Evolutionary conservation across 2,113 vertebrate genomes (phyloP).

Genomic region (Channa argus): DNA sequence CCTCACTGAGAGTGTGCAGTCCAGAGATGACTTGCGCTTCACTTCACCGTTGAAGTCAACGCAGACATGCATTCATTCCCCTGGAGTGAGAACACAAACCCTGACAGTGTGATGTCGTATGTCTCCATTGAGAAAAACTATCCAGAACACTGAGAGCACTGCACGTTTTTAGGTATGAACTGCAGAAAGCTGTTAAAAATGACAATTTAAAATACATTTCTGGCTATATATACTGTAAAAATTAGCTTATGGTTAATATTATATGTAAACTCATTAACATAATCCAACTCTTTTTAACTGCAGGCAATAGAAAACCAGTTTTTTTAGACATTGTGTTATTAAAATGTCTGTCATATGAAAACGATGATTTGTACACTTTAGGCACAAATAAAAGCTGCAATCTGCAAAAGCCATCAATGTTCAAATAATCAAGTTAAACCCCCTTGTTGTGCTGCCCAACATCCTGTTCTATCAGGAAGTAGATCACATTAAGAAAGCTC

Average conservation of each 20-base stretch:
- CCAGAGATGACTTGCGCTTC: slow-evolving; percentile 23
- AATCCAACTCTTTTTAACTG: too few species aligned
- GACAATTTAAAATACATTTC: too few species aligned
- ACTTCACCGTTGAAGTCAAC: slow-evolving; percentile 7
- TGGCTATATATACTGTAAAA: too few species aligned
- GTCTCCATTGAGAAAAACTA: neutral
- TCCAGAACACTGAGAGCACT: neutral
- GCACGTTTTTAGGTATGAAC: too few species aligned
- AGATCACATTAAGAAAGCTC: neutral
- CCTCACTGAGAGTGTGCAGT: slow-evolving; percentile 1
- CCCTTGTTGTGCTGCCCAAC: neutral
- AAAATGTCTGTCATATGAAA: too few species aligned
- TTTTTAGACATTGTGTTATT: too few species aligned
- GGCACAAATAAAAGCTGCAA: neutral
- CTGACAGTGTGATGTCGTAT: neutral
- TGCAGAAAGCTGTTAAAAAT: too few species aligned
- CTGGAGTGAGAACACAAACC: neutral
- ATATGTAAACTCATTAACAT: too few species aligned
- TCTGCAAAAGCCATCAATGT: neutral
- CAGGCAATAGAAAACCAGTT: too few species aligned
- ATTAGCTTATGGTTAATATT: too few species aligned
- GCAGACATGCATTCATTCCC: slow-evolving; percentile 7
- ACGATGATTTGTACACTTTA: neutral
- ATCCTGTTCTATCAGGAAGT: slow-evolving; percentile 10
- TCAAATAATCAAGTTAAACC: too few species aligned